Evolutionary conservation across 2,113 vertebrate species (phyloP).

Genomic region (Riparia riparia): DNA sequence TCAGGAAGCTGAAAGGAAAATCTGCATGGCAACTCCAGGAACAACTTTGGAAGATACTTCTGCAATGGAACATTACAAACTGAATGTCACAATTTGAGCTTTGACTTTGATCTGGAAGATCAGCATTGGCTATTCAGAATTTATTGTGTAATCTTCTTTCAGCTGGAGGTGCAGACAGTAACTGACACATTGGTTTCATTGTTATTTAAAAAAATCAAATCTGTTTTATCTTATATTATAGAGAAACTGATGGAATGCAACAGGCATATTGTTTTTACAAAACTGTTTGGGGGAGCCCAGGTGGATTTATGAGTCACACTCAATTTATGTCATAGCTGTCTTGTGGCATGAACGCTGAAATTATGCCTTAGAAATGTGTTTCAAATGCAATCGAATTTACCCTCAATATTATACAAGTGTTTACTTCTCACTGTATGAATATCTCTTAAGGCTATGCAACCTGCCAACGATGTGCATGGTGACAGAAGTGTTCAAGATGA

Average conservation of each 20-base stretch:
- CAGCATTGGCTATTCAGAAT: not conserved
- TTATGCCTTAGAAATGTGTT: not conserved
- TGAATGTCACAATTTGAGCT: not conserved
- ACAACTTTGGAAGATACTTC: not conserved
- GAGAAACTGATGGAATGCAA: not conserved
- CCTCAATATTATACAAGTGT: not conserved
- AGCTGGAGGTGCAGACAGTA: not conserved
- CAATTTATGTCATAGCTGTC: not conserved
- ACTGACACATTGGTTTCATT: not conserved
- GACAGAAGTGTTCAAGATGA: not conserved
- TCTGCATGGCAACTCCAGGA: not conserved
- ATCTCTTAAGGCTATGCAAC: not conserved
- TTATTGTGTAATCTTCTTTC: not conserved
- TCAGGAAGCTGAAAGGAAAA: not conserved
- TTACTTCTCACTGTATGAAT: not conserved
- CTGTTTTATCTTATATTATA: not conserved
- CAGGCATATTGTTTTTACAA: not conserved
- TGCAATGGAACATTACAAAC: not conserved
- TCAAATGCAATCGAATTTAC: not conserved
- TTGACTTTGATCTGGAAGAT: not conserved
- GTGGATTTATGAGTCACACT: not conserved
- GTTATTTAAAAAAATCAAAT: slow-evolving; percentile 18
- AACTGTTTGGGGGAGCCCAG: not conserved
- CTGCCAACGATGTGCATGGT: not conserved
- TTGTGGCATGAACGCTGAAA: not conserved